Evolutionary conservation across 1,140 invertebrate genomes (phyloP), one percentile per base, ranked within the genome.

Genomic region (Holcopasites calliopsidis): DNA sequence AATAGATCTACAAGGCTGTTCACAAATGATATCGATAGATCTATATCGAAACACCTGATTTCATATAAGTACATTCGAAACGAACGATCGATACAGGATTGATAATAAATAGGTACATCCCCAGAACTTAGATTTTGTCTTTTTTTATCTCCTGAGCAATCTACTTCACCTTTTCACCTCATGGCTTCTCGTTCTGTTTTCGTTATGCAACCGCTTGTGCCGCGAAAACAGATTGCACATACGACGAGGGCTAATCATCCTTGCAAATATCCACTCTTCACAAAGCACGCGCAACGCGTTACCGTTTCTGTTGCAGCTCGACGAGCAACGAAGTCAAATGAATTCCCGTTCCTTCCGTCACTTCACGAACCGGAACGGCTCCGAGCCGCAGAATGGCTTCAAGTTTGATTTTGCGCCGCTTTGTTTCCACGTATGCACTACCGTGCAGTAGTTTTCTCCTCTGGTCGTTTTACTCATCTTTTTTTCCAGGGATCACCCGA

Each of bases 321-420:
- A 26, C 16, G 23, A 42, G 23, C 38, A 16, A 33, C 23, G 28
- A 44, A 47, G 35, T 47, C 38, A 47, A 47, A 47, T 28, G 28
- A 44, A 47, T 35, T 44, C 54, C 26, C 26, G 35, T 40, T 65
- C 44, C 38, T 57, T 69, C 52, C 38, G n/a, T 52, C 26, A 31
- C 26, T 69, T 69, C 44, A 69, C 52, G 52, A 57, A n/a, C 66
- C n/a, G 50, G 66, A 55, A 69, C 66, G 50, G 4, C 23, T 21
- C 35, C 49, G 13, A 16, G 21, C 23, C 23, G 26, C 3, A 18
- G 6, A 16, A 7, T n/a, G 23, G 2, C 50, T 21, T 8, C 5
- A 11, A 11, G 35, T 44, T 69, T 28, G 28, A 69, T 69, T 69
- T 69, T 28, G 23, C 65, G 35, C 55, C 23, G 21, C 65, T 38